These are phyloP conservation scores for Drosophila orena DNA, from an alignment of 1,140 invertebrate species.

Conservation along the genomic window DNA sequence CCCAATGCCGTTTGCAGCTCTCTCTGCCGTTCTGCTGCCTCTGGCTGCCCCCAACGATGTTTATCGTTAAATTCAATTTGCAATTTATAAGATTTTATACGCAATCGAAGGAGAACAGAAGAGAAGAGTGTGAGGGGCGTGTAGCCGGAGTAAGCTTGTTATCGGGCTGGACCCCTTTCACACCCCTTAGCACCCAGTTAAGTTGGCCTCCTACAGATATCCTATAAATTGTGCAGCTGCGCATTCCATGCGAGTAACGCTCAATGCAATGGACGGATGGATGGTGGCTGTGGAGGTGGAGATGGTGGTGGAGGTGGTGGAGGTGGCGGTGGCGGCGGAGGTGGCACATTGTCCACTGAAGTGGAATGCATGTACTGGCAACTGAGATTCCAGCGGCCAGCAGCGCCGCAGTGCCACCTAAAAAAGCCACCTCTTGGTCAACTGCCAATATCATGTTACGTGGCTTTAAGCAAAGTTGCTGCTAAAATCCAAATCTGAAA, in stretches of 20 bases:
- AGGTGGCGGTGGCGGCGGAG: slow-evolving; percentile 6
- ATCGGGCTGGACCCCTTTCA: slow-evolving; percentile 23
- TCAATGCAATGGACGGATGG: slow-evolving; percentile 47
- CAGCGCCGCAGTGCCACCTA: background rate
- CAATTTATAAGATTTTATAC: slow-evolving; percentile 80
- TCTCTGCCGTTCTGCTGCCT: slow-evolving; percentile 4
- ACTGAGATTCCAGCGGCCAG: slow-evolving; percentile 23
- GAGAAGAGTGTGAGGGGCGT: background rate
- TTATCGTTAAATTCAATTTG: slow-evolving; percentile 83
- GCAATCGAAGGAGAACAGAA: slow-evolving; percentile 19
- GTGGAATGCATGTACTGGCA: slow-evolving; percentile 60
- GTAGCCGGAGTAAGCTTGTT: slow-evolving; percentile 54
- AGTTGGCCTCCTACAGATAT: slow-evolving; percentile 42
- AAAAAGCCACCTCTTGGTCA: slow-evolving; percentile 49
- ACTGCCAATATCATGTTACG: slow-evolving; percentile 64
- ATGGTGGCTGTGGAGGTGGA: slow-evolving; percentile 9
- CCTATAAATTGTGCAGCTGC: slow-evolving; percentile 77
- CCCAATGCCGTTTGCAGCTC: slow-evolving; percentile 20
- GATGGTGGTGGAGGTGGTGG: slow-evolving; percentile 16
- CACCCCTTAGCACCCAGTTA: slow-evolving; percentile 15
- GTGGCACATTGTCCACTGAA: slow-evolving; percentile 61
- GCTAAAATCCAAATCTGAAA: slow-evolving; percentile 39
- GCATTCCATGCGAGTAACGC: slow-evolving; percentile 70
- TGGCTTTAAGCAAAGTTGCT: slow-evolving; percentile 55
- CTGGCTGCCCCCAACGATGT: slow-evolving; percentile 44